Conservation (phyloP, 2,113 vertebrate species). For the Todiramphus saurophagus region DNA sequence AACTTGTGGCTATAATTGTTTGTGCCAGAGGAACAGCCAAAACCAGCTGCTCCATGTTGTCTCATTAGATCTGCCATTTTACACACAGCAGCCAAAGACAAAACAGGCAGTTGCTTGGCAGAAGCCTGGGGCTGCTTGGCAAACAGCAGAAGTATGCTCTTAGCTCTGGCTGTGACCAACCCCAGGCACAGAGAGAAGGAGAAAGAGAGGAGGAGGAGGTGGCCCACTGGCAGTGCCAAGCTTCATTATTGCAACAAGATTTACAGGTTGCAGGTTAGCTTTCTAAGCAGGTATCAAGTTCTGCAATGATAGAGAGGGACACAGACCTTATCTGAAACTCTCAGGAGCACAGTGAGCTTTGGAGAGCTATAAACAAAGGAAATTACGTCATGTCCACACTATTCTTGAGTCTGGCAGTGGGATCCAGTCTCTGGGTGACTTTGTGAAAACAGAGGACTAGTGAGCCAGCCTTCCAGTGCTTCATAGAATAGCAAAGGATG, state of each 20-base stretch:
- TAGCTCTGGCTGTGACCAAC: conserved; percentile 18
- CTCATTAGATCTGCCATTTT: conserved; percentile 72
- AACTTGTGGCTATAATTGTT: conserved; percentile 52
- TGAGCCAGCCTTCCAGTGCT: background rate
- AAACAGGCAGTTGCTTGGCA: conserved; percentile 66
- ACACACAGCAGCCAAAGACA: conserved; percentile 56
- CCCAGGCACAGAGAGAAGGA: conserved; percentile 21
- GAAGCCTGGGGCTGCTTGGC: conserved; percentile 61
- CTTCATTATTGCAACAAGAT: conserved; percentile 39
- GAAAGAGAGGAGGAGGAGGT: conserved; percentile 6
- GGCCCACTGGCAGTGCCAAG: background rate
- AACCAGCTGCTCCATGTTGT: conserved; percentile 67
- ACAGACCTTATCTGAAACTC: background rate
- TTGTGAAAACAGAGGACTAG: background rate
- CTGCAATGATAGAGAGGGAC: background rate
- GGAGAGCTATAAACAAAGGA: background rate
- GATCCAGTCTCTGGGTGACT: background rate
- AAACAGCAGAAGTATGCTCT: conserved; percentile 37
- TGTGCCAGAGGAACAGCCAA: conserved; percentile 66
- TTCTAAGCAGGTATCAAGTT: background rate
- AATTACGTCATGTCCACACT: background rate
- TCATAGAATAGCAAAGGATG: background rate
- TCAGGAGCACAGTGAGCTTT: background rate
- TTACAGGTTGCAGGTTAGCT: conserved; percentile 45
- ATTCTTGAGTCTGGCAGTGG: background rate